Evolutionary conservation across 2,888 invertebrate species (phyloP).

Genomic region (Lasioglossum leucozonium): DNA sequence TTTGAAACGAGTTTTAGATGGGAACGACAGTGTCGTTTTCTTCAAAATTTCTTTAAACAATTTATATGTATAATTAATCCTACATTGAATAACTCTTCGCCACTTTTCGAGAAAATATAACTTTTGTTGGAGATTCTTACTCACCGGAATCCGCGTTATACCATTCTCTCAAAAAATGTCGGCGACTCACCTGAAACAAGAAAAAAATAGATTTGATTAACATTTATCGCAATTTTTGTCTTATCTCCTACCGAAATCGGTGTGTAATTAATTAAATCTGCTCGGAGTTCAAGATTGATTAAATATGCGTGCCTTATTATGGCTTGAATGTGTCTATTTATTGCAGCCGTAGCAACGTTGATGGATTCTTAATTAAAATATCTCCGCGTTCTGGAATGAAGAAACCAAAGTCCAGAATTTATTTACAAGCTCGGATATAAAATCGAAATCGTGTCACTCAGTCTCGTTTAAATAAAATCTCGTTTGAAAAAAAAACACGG

Average conservation of each 20-base stretch:
- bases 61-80: no score
- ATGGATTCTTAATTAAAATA: neutral
- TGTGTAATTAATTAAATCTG: neutral
- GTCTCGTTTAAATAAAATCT: neutral
- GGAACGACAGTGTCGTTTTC: no score
- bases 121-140: neutral
- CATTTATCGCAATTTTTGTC: neutral
- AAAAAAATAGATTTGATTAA: neutral
- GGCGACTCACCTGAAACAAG: constrained; percentile 57
- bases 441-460: neutral
- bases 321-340: neutral
- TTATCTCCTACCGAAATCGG: neutral
- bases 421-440: neutral
- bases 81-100: no score
- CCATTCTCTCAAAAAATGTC: neutral
- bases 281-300: neutral
- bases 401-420: neutral
- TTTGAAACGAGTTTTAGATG: no score
- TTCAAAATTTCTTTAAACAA: no score
- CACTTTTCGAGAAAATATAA: neutral
- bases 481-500: neutral
- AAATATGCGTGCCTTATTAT: neutral
- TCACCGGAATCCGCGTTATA: constrained; percentile 6
- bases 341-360: neutral
- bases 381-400: neutral